Evolutionary conservation across 2,797 vertebrate species (phyloP).

Genomic region (Allobates femoralis): DNA sequence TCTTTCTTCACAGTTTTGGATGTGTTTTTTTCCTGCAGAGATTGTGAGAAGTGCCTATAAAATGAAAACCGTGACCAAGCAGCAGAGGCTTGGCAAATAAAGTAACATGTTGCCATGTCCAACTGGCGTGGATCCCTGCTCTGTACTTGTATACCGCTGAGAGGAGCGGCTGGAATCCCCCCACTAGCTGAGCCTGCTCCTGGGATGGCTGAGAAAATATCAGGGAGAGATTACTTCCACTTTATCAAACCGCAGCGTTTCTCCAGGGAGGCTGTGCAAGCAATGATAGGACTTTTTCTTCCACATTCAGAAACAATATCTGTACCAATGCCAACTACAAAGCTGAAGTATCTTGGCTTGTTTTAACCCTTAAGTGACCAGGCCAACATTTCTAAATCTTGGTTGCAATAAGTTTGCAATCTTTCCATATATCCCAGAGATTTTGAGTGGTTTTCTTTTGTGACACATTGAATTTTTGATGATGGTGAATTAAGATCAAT

Average conservation of each 20-base stretch:
- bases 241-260: conserved; percentile 13
- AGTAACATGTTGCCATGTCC: background rate
- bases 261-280: conserved; percentile 36
- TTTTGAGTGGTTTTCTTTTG: no score
- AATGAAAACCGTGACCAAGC: background rate
- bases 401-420: no score
- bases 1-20: background rate
- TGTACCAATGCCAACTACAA: conserved; percentile 19
- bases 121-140: background rate
- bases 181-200: background rate
- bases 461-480: no score
- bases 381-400: background rate
- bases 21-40: background rate
- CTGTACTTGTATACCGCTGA: background rate
- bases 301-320: conserved; percentile 12
- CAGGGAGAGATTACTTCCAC: conserved; percentile 4
- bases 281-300: conserved; percentile 37
- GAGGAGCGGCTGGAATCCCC: background rate
- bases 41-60: background rate
- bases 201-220: conserved; percentile 20
- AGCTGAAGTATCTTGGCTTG: background rate
- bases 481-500: no score
- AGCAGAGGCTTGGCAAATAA: background rate
- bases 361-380: conserved; percentile 19
- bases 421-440: no score